A percentile compares a stretch with the other conserved stretches of the same genome.
Evolutionary conservation across 2,888 invertebrate genomes (phyloP).

Genomic region (Allophyes oxyacanthae): DNA sequence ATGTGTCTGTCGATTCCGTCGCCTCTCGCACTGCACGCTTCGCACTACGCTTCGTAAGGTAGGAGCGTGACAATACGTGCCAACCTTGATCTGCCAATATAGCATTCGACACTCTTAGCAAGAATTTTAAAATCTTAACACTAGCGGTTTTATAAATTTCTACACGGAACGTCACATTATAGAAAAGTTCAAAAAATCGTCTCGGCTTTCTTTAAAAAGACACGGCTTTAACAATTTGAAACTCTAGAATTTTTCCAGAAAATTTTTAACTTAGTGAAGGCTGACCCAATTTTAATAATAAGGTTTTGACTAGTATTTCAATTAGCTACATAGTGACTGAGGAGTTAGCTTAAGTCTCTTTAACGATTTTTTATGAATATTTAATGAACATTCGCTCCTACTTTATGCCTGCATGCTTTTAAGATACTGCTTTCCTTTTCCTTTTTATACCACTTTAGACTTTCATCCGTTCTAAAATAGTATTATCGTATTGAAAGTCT

Average conservation of each 20-base stretch:
- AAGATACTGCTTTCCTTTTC: constrained; percentile 75
- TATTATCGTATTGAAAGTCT: constrained; percentile 67
- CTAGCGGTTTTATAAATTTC: constrained; percentile 43
- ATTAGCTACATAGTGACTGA: constrained; percentile 58
- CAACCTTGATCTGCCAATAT: constrained; percentile 31
- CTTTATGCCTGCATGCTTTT: constrained; percentile 85
- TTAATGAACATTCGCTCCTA: constrained; percentile 81
- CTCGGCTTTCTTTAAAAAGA: constrained; percentile 47
- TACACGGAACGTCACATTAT: constrained; percentile 44
- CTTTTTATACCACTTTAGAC: constrained; percentile 70
- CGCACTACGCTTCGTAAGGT: constrained; percentile 85
- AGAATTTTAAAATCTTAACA: constrained; percentile 12
- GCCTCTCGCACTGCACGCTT: constrained; percentile 88
- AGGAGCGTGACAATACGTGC: constrained; percentile 77
- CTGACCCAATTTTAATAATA: constrained; percentile 61
- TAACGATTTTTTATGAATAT: constrained; percentile 53
- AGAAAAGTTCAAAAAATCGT: constrained; percentile 35
- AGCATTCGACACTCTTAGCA: constrained; percentile 38
- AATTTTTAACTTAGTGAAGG: constrained; percentile 55
- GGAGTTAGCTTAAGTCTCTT: constrained; percentile 53
- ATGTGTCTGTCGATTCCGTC: constrained; percentile 85
- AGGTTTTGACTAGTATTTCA: constrained; percentile 56
- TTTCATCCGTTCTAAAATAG: constrained; percentile 63
- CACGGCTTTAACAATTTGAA: constrained; percentile 50
- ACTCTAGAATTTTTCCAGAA: constrained; percentile 47